A percentile compares a stretch with the other conserved stretches of the same genome.
phyloP scores from a whole-genome alignment of 2,888 invertebrate genomes.

The Labia minor region DNA sequence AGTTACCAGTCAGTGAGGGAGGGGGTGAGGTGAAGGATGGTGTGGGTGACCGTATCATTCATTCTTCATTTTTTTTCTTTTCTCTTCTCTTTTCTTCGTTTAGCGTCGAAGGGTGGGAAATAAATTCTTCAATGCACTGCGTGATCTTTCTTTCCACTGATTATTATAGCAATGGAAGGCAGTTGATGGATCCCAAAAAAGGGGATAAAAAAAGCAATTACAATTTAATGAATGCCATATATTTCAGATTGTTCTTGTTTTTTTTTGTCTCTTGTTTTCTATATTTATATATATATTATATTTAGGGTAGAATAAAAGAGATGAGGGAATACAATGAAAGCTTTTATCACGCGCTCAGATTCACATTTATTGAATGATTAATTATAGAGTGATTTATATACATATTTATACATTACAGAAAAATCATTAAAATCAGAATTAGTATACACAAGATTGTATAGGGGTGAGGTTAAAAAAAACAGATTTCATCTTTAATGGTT shows the following conservation, averaged over 20 bases:
- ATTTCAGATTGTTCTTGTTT: neutral
- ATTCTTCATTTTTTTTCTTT: no score
- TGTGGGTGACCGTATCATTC: no score
- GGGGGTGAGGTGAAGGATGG: no score
- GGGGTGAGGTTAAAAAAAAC: no score
- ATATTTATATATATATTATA: no score
- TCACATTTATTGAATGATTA: neutral
- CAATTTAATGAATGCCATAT: conserved; percentile 7
- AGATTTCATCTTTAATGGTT: neutral
- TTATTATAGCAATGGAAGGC: neutral
- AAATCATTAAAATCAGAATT: neutral
- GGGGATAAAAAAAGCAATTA: conserved; percentile 14
- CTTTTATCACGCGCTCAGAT: neutral
- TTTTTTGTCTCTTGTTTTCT: neutral
- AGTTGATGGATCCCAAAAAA: neutral
- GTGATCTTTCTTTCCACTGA: neutral
- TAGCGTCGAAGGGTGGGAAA: neutral
- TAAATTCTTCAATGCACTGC: neutral
- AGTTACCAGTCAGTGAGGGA: conserved; percentile 2
- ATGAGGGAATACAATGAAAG: neutral
- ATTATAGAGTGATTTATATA: no score
- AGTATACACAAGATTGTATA: no score
- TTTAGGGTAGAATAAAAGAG: neutral
- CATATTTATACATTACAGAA: neutral
- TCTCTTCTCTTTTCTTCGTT: no score